These are phyloP conservation scores for Pinna nobilis DNA, from an alignment of 1,140 invertebrate species.

Conservation along the genomic window DNA sequence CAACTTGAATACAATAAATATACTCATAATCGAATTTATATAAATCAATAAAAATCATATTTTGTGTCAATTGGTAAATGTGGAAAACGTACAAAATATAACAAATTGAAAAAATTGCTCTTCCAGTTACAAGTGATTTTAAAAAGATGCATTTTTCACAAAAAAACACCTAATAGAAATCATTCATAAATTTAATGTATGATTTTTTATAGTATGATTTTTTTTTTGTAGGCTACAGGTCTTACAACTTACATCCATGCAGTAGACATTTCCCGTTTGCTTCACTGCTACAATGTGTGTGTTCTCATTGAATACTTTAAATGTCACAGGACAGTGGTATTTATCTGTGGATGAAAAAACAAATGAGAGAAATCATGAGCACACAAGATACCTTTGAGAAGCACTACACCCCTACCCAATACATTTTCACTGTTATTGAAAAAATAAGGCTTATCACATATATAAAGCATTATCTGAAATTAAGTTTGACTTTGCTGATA, in stretches of 20 bases:
- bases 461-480: not conserved
- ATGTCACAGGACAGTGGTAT: slow-evolving; percentile 96
- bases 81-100: too few species aligned
- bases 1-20: too few species aligned
- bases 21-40: too few species aligned
- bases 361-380: not conserved
- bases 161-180: not conserved
- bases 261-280: slow-evolving; percentile 97
- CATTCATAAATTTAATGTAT: too few species aligned
- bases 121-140: not conserved
- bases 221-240: too few species aligned
- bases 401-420: too few species aligned
- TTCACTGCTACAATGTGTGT: slow-evolving; percentile 95
- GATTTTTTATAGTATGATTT: too few species aligned
- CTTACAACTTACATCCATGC: slow-evolving; percentile 84
- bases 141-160: not conserved
- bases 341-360: slow-evolving; percentile 72
- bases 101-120: too few species aligned
- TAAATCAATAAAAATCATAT: too few species aligned
- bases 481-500: too few species aligned
- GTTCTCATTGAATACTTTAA: slow-evolving; percentile 96
- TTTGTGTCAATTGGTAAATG: too few species aligned
- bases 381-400: not conserved
- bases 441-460: not conserved
- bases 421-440: not conserved